Percentiles rank a stretch among this genome's conserved stretches.
These are phyloP conservation scores for Enteromius trimaculatus DNA, from an alignment of 2,797 vertebrate genomes.

Conservation along the genomic window DNA sequence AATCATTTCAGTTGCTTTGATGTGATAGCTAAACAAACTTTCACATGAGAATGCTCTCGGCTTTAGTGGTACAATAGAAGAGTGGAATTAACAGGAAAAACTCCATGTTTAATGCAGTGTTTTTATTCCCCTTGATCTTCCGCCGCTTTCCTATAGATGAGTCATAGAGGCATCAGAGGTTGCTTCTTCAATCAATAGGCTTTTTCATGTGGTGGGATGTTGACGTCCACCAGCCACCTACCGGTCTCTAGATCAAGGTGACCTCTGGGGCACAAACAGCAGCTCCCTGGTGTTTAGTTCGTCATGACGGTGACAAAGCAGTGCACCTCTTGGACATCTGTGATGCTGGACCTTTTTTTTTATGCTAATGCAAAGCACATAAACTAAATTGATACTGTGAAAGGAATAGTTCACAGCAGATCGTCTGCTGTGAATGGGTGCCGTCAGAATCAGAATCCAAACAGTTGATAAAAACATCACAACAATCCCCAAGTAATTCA, in stretches of 20 bases:
- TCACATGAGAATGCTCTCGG: constrained; percentile 21
- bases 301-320: constrained; percentile 41
- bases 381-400: not conserved
- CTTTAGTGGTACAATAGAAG: constrained; percentile 1
- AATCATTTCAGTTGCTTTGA: constrained; percentile 36
- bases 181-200: constrained; percentile 37
- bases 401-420: not conserved
- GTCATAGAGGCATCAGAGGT: constrained; percentile 64
- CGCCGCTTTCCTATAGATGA: constrained; percentile 59
- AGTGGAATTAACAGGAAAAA: constrained; percentile 11
- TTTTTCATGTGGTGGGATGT: constrained; percentile 59
- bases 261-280: constrained; percentile 54
- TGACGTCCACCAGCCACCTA: constrained; percentile 53
- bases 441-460: not conserved
- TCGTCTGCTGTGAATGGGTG: not conserved
- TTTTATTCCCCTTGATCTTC: constrained; percentile 65
- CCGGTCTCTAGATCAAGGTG: constrained; percentile 60
- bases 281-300: constrained; percentile 49
- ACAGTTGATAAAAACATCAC: not conserved
- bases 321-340: constrained; percentile 15
- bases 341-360: constrained; percentile 13
- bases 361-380: not conserved
- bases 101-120: constrained; percentile 29
- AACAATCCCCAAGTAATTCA: not conserved
- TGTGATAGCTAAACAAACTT: constrained; percentile 33